A percentile compares a stretch with the other conserved stretches of the same genome.
Conservation (phyloP, 2,888 invertebrate genomes). For the Mycalesis mineus region DNA sequence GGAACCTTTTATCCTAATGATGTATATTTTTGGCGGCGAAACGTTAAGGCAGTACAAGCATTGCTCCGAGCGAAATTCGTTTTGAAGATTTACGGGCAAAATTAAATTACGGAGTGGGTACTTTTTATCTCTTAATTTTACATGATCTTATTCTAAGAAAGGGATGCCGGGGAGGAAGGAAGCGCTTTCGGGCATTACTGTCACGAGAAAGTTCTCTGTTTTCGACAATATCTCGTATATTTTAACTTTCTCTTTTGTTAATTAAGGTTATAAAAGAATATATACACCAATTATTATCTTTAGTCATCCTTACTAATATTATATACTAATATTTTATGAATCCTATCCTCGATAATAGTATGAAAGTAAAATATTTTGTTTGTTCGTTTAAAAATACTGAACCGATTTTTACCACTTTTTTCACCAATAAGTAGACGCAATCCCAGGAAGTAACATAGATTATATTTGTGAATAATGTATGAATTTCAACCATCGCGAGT, state of each 20-base stretch:
- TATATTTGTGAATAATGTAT: no score
- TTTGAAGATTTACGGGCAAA: constrained; percentile 7
- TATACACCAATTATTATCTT: no score
- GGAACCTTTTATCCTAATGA: neutral
- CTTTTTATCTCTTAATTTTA: constrained; percentile 12
- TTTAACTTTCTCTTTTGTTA: neutral
- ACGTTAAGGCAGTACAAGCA: neutral
- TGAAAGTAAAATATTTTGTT: no score
- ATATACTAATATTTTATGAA: no score
- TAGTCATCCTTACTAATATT: no score
- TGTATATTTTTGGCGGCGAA: constrained; percentile 4
- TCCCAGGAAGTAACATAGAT: no score
- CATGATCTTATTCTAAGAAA: constrained; percentile 9
- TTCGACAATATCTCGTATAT: no score
- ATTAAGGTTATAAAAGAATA: neutral
- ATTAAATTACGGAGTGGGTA: constrained; percentile 5
- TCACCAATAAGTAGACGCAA: no score
- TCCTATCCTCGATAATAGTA: no score
- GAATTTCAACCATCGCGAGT: no score
- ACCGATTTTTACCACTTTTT: no score
- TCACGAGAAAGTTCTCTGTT: neutral
- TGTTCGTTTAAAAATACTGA: no score
- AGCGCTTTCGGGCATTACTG: constrained; percentile 3
- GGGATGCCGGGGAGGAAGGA: neutral
- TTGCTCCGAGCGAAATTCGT: constrained; percentile 2